Percentiles rank a stretch among this genome's conserved stretches.
phyloP scores from a whole-genome alignment of 2,113 vertebrate species.

The Psittacara wagleri region DNA sequence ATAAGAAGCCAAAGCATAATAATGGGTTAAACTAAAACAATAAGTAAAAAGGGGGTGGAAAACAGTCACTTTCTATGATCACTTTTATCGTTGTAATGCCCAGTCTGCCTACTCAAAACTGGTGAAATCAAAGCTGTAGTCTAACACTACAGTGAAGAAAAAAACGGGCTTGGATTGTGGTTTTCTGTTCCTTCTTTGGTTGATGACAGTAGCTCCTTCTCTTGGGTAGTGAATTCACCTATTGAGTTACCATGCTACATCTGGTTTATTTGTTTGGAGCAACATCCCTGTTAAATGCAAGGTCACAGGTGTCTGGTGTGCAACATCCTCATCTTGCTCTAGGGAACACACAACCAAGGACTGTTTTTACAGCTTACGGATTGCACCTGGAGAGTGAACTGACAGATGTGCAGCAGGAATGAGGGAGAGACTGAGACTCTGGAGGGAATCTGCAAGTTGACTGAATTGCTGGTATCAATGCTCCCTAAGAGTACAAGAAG shows the following conservation, averaged over 20 bases:
- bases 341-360: neutral
- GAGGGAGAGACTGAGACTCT: neutral
- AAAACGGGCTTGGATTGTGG: rapidly evolving
- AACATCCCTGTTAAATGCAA: neutral
- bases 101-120: neutral
- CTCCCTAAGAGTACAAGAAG: neutral
- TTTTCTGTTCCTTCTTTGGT: neutral
- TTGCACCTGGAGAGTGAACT: neutral
- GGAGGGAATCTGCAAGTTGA: neutral
- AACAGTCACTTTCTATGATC: neutral
- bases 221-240: neutral
- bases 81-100: neutral
- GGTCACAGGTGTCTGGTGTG: neutral
- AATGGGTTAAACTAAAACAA: neutral
- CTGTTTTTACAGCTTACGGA: rapidly evolving
- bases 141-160: rapidly evolving
- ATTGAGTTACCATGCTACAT: neutral
- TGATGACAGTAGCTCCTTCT: neutral
- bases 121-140: neutral
- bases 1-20: neutral
- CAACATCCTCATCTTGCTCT: neutral
- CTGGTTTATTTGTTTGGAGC: neutral
- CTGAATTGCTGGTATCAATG: neutral
- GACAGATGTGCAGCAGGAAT: neutral
- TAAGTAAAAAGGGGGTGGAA: neutral